These are phyloP conservation scores for Flexamia atlantica DNA, from an alignment of 2,888 invertebrate species.

Conservation along the genomic window DNA sequence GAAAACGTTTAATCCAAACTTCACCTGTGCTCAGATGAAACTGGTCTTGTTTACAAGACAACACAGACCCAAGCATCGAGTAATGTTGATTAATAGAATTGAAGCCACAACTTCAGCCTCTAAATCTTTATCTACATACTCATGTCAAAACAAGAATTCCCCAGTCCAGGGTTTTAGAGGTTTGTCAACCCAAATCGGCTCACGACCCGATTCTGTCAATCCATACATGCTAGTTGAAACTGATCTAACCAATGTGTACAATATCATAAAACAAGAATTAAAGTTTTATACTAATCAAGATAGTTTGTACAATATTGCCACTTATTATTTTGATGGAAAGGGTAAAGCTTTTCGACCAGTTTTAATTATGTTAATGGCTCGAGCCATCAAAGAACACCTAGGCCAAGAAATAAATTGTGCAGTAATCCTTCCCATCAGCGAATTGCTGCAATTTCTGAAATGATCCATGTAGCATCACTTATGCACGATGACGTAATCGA, in stretches of 20 bases:
- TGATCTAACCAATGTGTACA: conserved; percentile 5
- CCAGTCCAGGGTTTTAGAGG: not conserved
- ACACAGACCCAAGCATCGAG: no score
- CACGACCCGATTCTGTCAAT: not conserved
- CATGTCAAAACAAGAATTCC: not conserved
- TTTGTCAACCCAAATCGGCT: not conserved
- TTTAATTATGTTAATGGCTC: conserved; percentile 16
- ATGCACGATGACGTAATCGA: conserved; percentile 41
- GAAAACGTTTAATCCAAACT: no score
- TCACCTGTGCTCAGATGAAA: no score
- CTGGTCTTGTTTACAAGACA: no score
- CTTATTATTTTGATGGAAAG: conserved; percentile 41
- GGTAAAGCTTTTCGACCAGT: conserved; percentile 23
- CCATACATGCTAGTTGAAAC: not conserved
- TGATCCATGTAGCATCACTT: conserved; percentile 39
- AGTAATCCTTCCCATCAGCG: not conserved
- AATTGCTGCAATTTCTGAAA: conserved; percentile 17
- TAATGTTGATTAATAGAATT: no score
- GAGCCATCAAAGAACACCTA: conserved; percentile 27
- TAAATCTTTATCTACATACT: not conserved
- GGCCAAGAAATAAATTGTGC: not conserved
- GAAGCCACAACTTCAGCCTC: not conserved
- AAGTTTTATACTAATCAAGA: not conserved
- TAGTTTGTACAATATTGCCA: not conserved
- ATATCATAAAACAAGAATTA: conserved; percentile 1